These are phyloP conservation scores for Ctenosaura bakeri DNA, from an alignment of 2,797 vertebrate species.

Conservation along the genomic window DNA sequence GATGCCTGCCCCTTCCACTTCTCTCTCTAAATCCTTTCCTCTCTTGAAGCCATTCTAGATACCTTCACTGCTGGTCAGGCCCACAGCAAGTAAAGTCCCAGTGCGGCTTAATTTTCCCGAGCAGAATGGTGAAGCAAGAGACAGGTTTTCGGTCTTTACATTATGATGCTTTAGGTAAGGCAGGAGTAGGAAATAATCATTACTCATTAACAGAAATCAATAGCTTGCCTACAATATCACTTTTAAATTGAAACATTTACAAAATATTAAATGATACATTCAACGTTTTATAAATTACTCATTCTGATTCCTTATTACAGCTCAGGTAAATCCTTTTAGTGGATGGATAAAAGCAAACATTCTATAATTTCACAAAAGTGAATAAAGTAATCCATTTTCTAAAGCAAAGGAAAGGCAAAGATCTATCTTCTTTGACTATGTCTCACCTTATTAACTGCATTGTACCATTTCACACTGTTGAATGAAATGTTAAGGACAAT, in stretches of 20 bases:
- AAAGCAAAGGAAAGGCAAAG: slow-evolving; percentile 21
- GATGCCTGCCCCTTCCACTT: background rate
- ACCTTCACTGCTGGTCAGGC: background rate
- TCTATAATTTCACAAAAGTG: slow-evolving; percentile 51
- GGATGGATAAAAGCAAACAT: slow-evolving; percentile 60
- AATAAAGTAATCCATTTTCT: background rate
- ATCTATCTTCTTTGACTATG: slow-evolving; percentile 30
- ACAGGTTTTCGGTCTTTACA: background rate
- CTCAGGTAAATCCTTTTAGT: slow-evolving; percentile 59
- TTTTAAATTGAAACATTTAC: slow-evolving; percentile 62
- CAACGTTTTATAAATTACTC: slow-evolving; percentile 60
- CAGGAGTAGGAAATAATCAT: background rate
- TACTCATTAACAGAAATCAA: slow-evolving; percentile 2
- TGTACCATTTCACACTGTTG: slow-evolving; percentile 27
- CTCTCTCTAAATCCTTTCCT: background rate
- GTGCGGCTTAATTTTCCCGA: background rate
- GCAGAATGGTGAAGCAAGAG: background rate
- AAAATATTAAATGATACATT: slow-evolving; percentile 58
- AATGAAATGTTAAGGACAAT: slow-evolving; percentile 23
- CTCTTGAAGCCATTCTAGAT: background rate
- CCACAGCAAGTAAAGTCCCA: background rate
- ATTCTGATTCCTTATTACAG: slow-evolving; percentile 45
- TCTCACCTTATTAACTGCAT: slow-evolving; percentile 36
- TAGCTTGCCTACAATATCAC: slow-evolving; percentile 26
- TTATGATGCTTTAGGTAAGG: background rate